Evolutionary conservation across 2,888 invertebrate genomes (phyloP), one percentile per base, ranked within the genome.

Genomic region (Fissipunctia ypsillon): DNA sequence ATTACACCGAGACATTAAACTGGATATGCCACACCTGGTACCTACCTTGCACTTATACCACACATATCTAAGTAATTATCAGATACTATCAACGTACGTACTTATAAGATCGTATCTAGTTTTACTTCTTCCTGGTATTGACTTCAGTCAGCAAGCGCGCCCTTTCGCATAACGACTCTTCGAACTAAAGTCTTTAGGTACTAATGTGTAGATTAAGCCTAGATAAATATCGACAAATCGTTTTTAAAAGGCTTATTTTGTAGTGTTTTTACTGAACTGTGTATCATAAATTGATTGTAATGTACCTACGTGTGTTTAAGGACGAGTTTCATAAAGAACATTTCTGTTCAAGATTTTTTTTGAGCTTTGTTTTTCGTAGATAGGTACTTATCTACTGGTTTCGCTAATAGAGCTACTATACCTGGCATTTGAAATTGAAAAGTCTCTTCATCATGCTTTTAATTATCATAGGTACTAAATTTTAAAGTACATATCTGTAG

Each of bases 11-110:
- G 16, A 50, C 25, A 28, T 60, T 75, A 75, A 81, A 81, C 66
- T 83, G 52, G 66, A 57, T 59, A 45, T 12, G 31, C 25, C 52
- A 64, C 80, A 83, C 45, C 81, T 83, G 83, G n/a, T 56, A n/a
- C 69, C 69, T 56, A n/a, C 69, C 69, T 52, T 69, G 57, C 52
- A 69, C 65, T 61, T 68, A 54, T 25, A 63, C 63, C 10, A 31
- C 19, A 60, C 7, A 38, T 41, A 52, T 9, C 28, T 41, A 50
- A 14, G 12, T 59, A 65, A 67, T 67, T 60, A 69, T 59, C 31
- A 28, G 35, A 54, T 54, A 41, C 1, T 69, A 69, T 64, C 48
- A 25, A 54, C 14, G 19, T 22, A 54, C 28, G 43, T 22, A 65
- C 22, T 48, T 48, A 12, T 28, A 16, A 35, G 65, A 82, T 57